A percentile compares a stretch with the other conserved stretches of the same genome.
Evolutionary conservation across 2,888 invertebrate genomes (phyloP).

Genomic region (Beris morrisii): DNA sequence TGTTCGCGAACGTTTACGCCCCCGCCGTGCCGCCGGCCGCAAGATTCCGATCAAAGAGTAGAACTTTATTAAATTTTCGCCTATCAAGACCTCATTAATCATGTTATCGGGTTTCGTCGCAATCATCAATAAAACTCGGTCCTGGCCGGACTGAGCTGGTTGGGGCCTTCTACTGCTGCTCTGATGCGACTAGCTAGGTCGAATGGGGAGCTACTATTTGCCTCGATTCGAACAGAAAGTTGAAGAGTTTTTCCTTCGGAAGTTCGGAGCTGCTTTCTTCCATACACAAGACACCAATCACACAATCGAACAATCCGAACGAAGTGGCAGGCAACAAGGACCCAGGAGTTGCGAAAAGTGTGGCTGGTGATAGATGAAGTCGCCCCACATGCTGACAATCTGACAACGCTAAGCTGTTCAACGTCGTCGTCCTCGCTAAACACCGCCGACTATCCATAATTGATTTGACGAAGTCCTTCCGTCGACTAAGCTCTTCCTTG

Average conservation of each 20-base stretch:
- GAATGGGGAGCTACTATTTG: neutral
- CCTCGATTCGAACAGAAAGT: neutral
- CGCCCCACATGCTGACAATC: slow-evolving; percentile 26
- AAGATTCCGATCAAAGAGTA: slow-evolving; percentile 15
- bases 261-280: neutral
- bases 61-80: slow-evolving; percentile 34
- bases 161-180: neutral
- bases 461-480: slow-evolving; percentile 20
- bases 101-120: slow-evolving; percentile 38
- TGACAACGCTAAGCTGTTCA: slow-evolving; percentile 27
- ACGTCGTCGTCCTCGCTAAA: slow-evolving; percentile 32
- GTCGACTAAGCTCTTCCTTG: slow-evolving; percentile 14
- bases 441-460: slow-evolving; percentile 32
- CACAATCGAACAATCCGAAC: slow-evolving; percentile 12
- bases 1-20: slow-evolving; percentile 23
- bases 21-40: slow-evolving; percentile 15
- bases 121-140: slow-evolving; percentile 31
- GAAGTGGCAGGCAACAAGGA: slow-evolving; percentile 4
- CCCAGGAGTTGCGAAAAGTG: slow-evolving; percentile 14
- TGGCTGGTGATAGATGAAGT: slow-evolving; percentile 23
- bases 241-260: neutral
- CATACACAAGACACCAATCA: slow-evolving; percentile 19
- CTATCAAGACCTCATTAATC: slow-evolving; percentile 38
- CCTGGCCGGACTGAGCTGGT: slow-evolving; percentile 10
- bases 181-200: neutral